Conservation (phyloP, 2,797 vertebrate genomes). For the Helostoma temminkii region DNA sequence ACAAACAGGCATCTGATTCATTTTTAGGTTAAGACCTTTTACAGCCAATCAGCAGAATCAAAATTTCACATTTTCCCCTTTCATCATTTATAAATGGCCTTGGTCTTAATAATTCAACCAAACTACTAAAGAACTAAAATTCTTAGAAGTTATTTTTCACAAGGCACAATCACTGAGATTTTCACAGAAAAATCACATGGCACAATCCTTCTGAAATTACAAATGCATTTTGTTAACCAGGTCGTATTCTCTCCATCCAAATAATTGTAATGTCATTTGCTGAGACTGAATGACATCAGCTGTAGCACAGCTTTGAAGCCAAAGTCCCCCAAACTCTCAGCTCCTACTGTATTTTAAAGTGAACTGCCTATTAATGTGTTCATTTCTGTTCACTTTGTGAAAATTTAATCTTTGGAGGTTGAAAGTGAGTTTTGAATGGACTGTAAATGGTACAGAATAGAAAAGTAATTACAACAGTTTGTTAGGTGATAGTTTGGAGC, state of each 20-base stretch:
- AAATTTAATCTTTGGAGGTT: conserved; percentile 4
- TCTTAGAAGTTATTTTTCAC: conserved; percentile 24
- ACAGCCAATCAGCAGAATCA: conserved; percentile 30
- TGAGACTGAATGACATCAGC: neutral
- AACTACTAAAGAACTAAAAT: too few species aligned
- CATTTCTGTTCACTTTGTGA: neutral
- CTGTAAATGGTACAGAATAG: neutral
- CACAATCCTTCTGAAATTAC: conserved; percentile 17
- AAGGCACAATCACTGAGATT: conserved; percentile 52
- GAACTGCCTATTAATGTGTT: neutral
- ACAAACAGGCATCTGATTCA: conserved; percentile 19
- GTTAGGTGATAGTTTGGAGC: conserved; percentile 44
- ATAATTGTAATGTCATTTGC: conserved; percentile 7
- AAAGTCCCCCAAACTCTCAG: too few species aligned
- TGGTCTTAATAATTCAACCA: conserved; percentile 9
- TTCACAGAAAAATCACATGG: conserved; percentile 34
- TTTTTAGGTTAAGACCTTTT: conserved; percentile 31
- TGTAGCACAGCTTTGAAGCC: neutral
- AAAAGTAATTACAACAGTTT: neutral
- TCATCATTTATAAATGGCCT: neutral
- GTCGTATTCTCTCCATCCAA: conserved; percentile 10
- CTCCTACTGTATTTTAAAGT: conserved; percentile 1
- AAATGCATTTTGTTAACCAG: conserved; percentile 3
- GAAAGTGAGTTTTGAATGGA: neutral
- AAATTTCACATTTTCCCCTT: neutral